Conservation (phyloP, 53 echinoderm and acorn worm genomes). For the Mesocentrotus franciscanus region DNA sequence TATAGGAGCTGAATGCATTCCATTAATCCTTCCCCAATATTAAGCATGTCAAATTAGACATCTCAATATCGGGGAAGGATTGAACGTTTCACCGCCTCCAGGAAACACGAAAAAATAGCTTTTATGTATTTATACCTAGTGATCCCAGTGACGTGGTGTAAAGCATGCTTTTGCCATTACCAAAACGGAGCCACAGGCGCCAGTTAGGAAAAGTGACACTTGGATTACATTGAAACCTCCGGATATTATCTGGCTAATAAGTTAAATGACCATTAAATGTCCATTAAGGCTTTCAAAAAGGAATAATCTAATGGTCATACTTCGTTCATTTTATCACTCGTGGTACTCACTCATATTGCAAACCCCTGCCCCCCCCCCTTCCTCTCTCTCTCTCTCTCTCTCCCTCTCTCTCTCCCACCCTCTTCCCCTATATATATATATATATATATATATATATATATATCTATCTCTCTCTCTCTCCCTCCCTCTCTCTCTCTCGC, state of each 20-base stretch:
- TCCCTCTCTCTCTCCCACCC: background rate
- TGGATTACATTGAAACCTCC: background rate
- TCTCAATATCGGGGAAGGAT: background rate
- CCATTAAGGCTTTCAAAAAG: background rate
- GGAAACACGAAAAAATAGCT: background rate
- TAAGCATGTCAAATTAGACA: background rate
- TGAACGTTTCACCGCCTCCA: background rate
- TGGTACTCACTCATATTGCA: no score
- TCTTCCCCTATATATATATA: background rate
- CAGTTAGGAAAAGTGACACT: background rate
- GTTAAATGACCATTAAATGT: background rate
- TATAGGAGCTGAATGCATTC: background rate
- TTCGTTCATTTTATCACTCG: background rate
- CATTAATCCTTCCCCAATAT: no score
- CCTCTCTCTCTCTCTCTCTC: slow-evolving; percentile 16
- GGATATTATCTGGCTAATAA: background rate
- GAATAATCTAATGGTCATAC: background rate
- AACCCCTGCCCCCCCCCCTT: background rate
- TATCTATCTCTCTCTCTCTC: background rate
- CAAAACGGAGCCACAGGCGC: background rate
- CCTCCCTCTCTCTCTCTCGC: slow-evolving; percentile 24
- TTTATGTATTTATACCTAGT: background rate
- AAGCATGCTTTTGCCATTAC: background rate
- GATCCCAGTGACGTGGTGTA: background rate
- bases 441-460: no score